Conservation (phyloP, 2,888 invertebrate genomes). For the Acrobasis repandana region DNA sequence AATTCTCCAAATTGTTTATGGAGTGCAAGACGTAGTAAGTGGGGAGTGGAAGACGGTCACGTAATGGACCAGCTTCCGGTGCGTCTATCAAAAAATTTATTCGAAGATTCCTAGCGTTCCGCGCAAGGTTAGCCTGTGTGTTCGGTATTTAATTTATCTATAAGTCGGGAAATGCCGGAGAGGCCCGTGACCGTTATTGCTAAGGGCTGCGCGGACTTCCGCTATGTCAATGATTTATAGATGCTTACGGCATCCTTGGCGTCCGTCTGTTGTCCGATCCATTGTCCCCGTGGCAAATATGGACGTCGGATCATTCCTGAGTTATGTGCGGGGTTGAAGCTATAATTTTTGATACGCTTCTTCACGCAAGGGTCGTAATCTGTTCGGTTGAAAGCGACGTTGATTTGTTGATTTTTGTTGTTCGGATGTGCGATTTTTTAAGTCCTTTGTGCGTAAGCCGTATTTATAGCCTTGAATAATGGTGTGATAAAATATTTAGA, state of each 20-base stretch:
- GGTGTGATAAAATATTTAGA: background rate
- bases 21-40: conserved; percentile 79
- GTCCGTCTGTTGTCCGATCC: conserved; percentile 72
- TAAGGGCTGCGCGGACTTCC: conserved; percentile 74
- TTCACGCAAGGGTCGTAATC: conserved; percentile 66
- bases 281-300: conserved; percentile 73
- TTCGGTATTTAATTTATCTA: conserved; percentile 81
- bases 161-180: conserved; percentile 73
- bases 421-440: conserved; percentile 19
- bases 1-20: conserved; percentile 65
- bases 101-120: conserved; percentile 76
- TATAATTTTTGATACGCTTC: conserved; percentile 69
- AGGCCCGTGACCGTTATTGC: conserved; percentile 70
- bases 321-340: conserved; percentile 62
- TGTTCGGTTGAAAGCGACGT: conserved; percentile 31
- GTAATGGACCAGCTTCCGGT: conserved; percentile 79
- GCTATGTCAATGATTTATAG: conserved; percentile 80
- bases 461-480: conserved; percentile 13
- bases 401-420: conserved; percentile 23
- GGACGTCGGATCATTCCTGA: conserved; percentile 70
- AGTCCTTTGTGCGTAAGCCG: conserved; percentile 17
- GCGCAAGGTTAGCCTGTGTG: conserved; percentile 67
- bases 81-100: conserved; percentile 80
- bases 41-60: conserved; percentile 72
- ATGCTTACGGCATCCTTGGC: conserved; percentile 72